These are phyloP conservation scores for Phalanger gymnotis DNA, from an alignment of 2,797 vertebrate genomes.

Conservation along the genomic window DNA sequence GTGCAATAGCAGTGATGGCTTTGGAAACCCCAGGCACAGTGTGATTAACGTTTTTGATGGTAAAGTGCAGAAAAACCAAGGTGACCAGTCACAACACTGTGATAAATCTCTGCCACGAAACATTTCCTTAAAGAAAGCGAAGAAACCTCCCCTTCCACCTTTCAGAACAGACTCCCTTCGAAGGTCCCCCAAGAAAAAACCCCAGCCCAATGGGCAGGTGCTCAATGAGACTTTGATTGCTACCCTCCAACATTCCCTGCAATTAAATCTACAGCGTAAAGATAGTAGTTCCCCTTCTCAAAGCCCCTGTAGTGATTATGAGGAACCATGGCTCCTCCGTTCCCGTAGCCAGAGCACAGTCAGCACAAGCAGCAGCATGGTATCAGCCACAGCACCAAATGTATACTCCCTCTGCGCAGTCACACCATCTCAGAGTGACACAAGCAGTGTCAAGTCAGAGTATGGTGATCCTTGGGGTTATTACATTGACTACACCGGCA, in stretches of 20 bases:
- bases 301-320: constrained; percentile 96
- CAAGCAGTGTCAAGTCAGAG: constrained; percentile 96
- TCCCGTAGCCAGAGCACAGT: constrained; percentile 95
- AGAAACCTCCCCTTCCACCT: constrained; percentile 95
- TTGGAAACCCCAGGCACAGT: constrained; percentile 89
- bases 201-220: constrained; percentile 86
- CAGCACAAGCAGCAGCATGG: constrained; percentile 91
- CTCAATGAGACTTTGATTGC: constrained; percentile 95
- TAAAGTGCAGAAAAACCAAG: constrained; percentile 84
- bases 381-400: constrained; percentile 88
- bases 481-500: constrained; percentile 89
- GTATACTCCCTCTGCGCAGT: constrained; percentile 92
- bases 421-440: constrained; percentile 95
- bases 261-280: constrained; percentile 90
- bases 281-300: constrained; percentile 91
- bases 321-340: constrained; percentile 95
- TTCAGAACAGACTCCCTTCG: constrained; percentile 96
- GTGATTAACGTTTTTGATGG: constrained; percentile 91
- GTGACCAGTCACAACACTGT: constrained; percentile 85
- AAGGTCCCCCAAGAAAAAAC: constrained; percentile 88
- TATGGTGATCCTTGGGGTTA: constrained; percentile 96
- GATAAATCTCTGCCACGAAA: constrained; percentile 91
- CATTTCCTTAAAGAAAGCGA: constrained; percentile 95
- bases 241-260: constrained; percentile 94
- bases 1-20: constrained; percentile 82